A percentile compares a stretch with the other conserved stretches of the same genome.
phyloP scores from a whole-genome alignment of 2,888 invertebrate species.

The Euzophera pinguis region DNA sequence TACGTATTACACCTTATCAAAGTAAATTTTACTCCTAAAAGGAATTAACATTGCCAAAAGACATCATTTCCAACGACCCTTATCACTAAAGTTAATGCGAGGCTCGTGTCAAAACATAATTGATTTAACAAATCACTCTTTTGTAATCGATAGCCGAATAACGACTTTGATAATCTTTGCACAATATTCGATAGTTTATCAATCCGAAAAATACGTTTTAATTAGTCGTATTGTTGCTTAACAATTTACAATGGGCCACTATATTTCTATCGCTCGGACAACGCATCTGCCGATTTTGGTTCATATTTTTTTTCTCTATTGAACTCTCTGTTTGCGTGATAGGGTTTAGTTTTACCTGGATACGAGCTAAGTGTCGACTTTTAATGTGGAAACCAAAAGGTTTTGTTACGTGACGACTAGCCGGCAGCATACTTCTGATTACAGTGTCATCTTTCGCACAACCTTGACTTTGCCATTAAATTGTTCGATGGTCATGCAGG shows the following conservation, averaged over 20 bases:
- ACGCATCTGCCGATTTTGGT: conserved; percentile 54
- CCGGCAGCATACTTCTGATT: conserved; percentile 47
- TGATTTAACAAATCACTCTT: conserved; percentile 35
- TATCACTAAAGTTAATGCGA: conserved; percentile 26
- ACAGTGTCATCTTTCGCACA: conserved; percentile 57
- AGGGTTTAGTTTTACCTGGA: conserved; percentile 40
- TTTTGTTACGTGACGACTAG: conserved; percentile 57
- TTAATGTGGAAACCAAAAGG: conserved; percentile 62
- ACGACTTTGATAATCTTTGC: conserved; percentile 34
- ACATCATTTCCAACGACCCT: conserved; percentile 26
- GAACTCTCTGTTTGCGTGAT: conserved; percentile 34
- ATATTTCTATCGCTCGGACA: conserved; percentile 39
- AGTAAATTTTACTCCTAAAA: background rate
- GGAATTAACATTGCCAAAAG: background rate
- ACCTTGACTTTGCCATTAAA: conserved; percentile 49
- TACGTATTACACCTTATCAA: background rate
- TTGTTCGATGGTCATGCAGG: conserved; percentile 25
- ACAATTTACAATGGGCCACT: conserved; percentile 47
- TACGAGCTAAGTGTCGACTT: conserved; percentile 61
- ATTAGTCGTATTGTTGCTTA: conserved; percentile 66
- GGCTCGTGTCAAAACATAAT: conserved; percentile 38
- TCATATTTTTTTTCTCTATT: conserved; percentile 35
- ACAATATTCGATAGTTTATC: conserved; percentile 49
- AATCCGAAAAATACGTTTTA: conserved; percentile 45
- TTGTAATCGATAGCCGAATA: conserved; percentile 24